Conservation (phyloP, 2,888 invertebrate species). For the Cryptophagus acutangulus region DNA sequence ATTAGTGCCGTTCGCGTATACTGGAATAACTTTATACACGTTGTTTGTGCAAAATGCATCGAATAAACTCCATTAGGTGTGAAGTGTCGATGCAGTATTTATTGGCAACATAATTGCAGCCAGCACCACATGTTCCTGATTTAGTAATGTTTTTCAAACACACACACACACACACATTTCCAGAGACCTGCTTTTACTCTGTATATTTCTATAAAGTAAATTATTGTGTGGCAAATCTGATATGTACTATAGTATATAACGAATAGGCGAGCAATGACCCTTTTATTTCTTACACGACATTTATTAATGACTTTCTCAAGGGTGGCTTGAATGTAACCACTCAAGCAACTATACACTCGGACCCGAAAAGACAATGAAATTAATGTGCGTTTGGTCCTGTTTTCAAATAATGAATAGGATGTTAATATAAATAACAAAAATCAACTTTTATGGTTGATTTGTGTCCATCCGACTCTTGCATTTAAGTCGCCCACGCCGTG, state of each 20-base stretch:
- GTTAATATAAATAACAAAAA: no score
- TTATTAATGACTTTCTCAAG: slow-evolving; percentile 25
- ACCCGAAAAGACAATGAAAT: no score
- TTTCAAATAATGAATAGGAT: no score
- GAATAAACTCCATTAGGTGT: slow-evolving; percentile 15
- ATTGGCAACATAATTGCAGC: slow-evolving; percentile 19
- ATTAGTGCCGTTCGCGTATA: slow-evolving; percentile 9
- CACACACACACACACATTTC: no score
- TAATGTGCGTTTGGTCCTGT: no score
- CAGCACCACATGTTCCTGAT: slow-evolving; percentile 23
- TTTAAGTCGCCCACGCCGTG: no score
- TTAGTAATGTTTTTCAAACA: slow-evolving; percentile 20
- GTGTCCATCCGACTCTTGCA: slow-evolving; percentile 24
- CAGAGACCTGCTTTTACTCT: no score
- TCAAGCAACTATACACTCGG: no score
- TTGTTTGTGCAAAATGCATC: slow-evolving; percentile 13
- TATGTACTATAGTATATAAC: slow-evolving; percentile 4
- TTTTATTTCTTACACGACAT: slow-evolving; percentile 23
- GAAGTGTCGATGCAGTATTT: slow-evolving; percentile 21
- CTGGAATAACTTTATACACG: slow-evolving; percentile 12
- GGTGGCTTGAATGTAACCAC: no score
- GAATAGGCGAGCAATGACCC: slow-evolving; percentile 13
- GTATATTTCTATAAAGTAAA: slow-evolving; percentile 19
- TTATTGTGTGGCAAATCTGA: slow-evolving; percentile 16
- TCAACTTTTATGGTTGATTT: slow-evolving; percentile 28